Evolutionary conservation across 2,797 vertebrate genomes (phyloP).

Genomic region (Typhlichthys eigenmanni): DNA sequence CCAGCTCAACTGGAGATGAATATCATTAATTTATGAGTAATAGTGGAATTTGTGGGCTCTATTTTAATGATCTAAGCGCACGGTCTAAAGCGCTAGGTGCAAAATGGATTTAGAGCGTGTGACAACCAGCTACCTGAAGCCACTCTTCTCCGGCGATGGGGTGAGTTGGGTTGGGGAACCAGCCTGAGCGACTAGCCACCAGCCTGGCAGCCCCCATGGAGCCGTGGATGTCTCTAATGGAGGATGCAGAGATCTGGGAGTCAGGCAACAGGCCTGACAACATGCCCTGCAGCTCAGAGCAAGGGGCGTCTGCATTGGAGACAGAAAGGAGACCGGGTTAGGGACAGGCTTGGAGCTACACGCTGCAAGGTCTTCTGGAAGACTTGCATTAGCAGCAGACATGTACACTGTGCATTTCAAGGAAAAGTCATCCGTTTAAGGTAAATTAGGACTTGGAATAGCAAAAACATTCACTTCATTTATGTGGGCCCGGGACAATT

Average conservation of each 20-base stretch:
- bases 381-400: not conserved
- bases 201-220: constrained; percentile 89
- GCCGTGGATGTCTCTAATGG: constrained; percentile 92
- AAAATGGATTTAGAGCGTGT: too few relatives aligned
- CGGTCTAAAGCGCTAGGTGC: too few relatives aligned
- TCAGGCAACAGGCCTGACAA: constrained; percentile 92
- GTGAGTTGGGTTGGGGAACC: constrained; percentile 89
- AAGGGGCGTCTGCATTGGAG: constrained; percentile 84
- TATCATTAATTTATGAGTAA: too few relatives aligned
- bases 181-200: constrained; percentile 93
- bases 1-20: too few relatives aligned
- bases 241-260: constrained; percentile 93
- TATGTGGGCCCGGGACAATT: too few relatives aligned
- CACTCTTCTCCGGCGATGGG: constrained; percentile 92
- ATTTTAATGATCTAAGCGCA: too few relatives aligned
- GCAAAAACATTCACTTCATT: not conserved
- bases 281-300: constrained; percentile 95
- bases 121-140: constrained; percentile 78
- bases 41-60: too few relatives aligned
- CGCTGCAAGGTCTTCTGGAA: too few relatives aligned
- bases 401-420: not conserved
- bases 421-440: too few relatives aligned
- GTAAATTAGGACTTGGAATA: not conserved
- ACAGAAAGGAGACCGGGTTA: not conserved
- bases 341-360: not conserved